Evolutionary conservation across 2,888 invertebrate genomes (phyloP).

Genomic region (Pteria penguin): DNA sequence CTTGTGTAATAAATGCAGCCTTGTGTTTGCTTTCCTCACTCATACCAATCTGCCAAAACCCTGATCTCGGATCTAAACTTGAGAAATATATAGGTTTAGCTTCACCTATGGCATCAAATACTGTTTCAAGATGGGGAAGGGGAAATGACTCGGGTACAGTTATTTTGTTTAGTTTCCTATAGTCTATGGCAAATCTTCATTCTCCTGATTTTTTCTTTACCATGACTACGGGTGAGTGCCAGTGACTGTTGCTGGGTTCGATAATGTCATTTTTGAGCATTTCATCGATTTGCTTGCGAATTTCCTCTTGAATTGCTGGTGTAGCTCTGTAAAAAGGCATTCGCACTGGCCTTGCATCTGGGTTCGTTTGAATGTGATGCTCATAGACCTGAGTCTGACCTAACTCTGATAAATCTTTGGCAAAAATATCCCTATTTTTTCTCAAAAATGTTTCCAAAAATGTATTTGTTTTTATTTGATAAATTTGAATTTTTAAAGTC

Average conservation of each 20-base stretch:
- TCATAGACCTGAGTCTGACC: neutral
- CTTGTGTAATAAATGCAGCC: too few relatives aligned
- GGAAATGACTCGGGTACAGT: conserved; percentile 14
- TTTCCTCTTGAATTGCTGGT: neutral
- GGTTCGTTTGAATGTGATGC: conserved; percentile 7
- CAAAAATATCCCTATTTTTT: too few relatives aligned
- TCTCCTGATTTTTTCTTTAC: neutral
- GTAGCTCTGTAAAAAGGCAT: neutral
- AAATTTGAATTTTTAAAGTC: conserved; percentile 28
- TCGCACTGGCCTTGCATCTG: neutral
- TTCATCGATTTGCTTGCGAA: conserved; percentile 15
- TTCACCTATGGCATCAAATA: conserved; percentile 22
- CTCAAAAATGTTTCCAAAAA: conserved; percentile 3
- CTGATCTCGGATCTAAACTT: neutral
- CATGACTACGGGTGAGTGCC: conserved; percentile 22
- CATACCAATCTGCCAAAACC: conserved; percentile 23
- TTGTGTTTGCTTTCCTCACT: too few relatives aligned
- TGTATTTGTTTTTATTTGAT: conserved; percentile 20
- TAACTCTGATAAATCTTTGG: too few relatives aligned
- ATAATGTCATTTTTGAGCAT: conserved; percentile 14
- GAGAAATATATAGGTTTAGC: neutral
- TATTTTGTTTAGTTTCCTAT: conserved; percentile 10
- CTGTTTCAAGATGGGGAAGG: too few relatives aligned
- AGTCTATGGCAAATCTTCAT: conserved; percentile 10
- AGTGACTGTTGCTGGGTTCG: conserved; percentile 1